Conservation (phyloP, 35 echinoderm and acorn worm genomes). For the Diadema setosum region DNA sequence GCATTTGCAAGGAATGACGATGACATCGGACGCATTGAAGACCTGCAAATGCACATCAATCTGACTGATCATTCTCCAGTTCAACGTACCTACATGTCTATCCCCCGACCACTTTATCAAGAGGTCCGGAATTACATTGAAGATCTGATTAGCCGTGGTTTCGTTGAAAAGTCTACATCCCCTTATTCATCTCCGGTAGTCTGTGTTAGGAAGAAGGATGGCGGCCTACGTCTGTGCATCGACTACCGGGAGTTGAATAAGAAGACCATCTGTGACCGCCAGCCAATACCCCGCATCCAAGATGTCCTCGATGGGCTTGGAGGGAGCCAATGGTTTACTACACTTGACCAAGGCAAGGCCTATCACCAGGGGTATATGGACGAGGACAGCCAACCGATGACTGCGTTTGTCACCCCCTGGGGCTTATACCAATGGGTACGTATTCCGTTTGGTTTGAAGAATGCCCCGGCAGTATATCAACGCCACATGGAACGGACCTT, state of each 20-base stretch:
- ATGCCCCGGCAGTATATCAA: no score
- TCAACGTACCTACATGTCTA: constrained; percentile 48
- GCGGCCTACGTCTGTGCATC: constrained; percentile 12
- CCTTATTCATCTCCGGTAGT: constrained; percentile 65
- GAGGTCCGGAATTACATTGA: constrained; percentile 54
- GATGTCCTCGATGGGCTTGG: constrained; percentile 71
- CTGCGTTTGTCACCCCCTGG: no score
- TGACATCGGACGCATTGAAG: constrained; percentile 22
- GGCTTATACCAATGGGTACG: no score
- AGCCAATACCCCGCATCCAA: constrained; percentile 60
- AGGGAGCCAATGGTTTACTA: no score
- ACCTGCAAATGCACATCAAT: constrained; percentile 35
- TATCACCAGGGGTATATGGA: no score
- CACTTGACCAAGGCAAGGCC: no score
- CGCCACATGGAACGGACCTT: no score
- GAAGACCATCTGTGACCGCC: constrained; percentile 51
- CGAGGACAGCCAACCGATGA: no score
- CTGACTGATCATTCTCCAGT: constrained; percentile 49
- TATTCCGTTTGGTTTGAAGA: no score
- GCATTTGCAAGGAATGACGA: constrained; percentile 14
- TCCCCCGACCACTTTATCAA: constrained; percentile 50
- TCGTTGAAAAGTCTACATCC: constrained; percentile 41
- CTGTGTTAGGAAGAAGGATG: constrained; percentile 60
- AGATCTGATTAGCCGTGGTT: constrained; percentile 38
- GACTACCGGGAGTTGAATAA: constrained; percentile 44